Conservation (phyloP, 2,888 invertebrate genomes). For the Auanema sp. region DNA sequence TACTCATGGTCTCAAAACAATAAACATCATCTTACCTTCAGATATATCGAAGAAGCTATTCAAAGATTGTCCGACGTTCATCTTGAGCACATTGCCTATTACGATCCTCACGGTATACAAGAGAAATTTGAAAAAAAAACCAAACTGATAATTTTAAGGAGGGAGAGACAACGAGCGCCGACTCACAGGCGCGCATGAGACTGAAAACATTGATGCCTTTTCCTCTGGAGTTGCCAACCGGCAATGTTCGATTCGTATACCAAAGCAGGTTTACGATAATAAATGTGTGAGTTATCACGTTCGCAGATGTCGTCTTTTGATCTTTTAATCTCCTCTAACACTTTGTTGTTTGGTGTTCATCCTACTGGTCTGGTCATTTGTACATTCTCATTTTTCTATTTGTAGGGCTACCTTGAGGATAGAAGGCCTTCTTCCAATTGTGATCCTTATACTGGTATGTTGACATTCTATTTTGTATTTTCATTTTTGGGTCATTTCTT, state of each 20-base stretch:
- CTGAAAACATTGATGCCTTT: slow-evolving; percentile 93
- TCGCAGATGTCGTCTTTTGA: background rate
- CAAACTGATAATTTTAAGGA: slow-evolving; percentile 11
- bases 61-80: slow-evolving; percentile 88
- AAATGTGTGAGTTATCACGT: slow-evolving; percentile 41
- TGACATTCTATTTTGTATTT: background rate
- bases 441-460: slow-evolving; percentile 50
- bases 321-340: background rate
- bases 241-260: slow-evolving; percentile 90
- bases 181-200: slow-evolving; percentile 90
- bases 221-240: slow-evolving; percentile 68
- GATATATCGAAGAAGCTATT: slow-evolving; percentile 88
- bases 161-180: slow-evolving; percentile 94
- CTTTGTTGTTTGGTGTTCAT: slow-evolving; percentile 5
- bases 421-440: slow-evolving; percentile 57
- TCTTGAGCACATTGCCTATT: slow-evolving; percentile 88
- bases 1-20: slow-evolving; percentile 14
- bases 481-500: background rate
- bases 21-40: slow-evolving; percentile 18
- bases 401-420: slow-evolving; percentile 57
- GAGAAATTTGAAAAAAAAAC: background rate
- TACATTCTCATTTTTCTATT: background rate
- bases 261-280: slow-evolving; percentile 74
- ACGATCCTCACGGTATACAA: slow-evolving; percentile 75
- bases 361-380: slow-evolving; percentile 2